Conservation (phyloP, 2,888 invertebrate species). For the Pachymerium ferrugineum region DNA sequence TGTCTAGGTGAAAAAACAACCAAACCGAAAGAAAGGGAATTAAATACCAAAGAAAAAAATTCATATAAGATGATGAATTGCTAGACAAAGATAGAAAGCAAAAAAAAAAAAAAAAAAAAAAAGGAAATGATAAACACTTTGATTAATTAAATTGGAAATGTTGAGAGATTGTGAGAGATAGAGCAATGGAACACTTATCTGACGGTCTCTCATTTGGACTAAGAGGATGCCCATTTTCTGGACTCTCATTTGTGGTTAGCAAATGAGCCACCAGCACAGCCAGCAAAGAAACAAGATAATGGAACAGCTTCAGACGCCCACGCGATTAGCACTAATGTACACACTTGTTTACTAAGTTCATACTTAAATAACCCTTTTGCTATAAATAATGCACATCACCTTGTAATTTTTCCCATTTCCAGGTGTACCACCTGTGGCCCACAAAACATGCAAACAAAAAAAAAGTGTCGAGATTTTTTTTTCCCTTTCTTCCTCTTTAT, state of each 20-base stretch:
- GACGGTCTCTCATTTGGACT: not conserved
- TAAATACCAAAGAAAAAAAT: not conserved
- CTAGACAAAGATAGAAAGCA: no score
- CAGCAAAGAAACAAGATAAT: conserved; percentile 22
- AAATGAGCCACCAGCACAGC: conserved; percentile 24
- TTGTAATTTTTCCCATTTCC: not conserved
- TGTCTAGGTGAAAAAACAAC: not conserved
- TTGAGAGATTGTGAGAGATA: not conserved
- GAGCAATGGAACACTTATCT: conserved; percentile 21
- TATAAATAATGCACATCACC: conserved; percentile 7
- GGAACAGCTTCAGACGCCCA: conserved; percentile 23
- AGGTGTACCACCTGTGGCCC: not conserved
- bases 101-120: no score
- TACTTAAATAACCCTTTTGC: not conserved
- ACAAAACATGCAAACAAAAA: no score
- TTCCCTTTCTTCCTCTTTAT: no score
- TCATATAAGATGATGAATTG: not conserved
- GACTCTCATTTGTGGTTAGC: conserved; percentile 15
- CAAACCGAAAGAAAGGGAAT: not conserved
- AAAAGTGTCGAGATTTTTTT: no score
- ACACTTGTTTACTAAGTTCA: conserved; percentile 24
- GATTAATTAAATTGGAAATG: conserved; percentile 22
- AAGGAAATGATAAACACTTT: not conserved
- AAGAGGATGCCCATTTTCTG: conserved; percentile 11
- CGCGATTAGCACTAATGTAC: conserved; percentile 20